phyloP scores from a whole-genome alignment of 1,140 invertebrate genomes.

The Eueides isabella region DNA sequence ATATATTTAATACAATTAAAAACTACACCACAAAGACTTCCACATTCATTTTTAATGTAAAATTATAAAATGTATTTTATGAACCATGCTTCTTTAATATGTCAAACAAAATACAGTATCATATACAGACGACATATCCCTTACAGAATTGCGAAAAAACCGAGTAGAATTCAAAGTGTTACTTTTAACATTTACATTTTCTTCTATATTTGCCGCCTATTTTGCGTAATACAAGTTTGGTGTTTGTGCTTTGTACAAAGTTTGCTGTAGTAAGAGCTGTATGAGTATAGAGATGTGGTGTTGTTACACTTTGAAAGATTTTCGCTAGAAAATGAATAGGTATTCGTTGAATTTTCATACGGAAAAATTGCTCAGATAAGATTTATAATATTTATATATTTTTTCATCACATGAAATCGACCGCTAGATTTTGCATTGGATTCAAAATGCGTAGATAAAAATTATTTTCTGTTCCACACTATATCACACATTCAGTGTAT shows the following conservation, averaged over 20 bases:
- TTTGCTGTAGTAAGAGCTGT: background rate
- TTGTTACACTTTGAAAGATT: background rate
- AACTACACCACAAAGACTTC: background rate
- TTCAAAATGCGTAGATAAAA: too few species aligned
- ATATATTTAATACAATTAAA: background rate
- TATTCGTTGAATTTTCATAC: background rate
- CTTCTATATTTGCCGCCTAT: background rate
- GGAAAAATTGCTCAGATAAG: too few species aligned
- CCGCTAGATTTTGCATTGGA: too few species aligned
- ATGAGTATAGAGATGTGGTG: background rate
- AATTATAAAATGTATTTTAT: background rate
- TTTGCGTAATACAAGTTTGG: background rate
- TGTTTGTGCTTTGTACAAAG: background rate
- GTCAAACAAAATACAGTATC: background rate
- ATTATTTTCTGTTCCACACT: too few species aligned
- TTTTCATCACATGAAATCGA: too few species aligned
- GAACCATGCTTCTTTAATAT: background rate
- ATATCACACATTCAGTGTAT: too few species aligned
- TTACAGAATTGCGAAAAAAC: background rate
- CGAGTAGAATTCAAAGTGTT: background rate
- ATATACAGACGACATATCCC: background rate
- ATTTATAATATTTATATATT: too few species aligned
- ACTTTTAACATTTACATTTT: slow-evolving; percentile 5
- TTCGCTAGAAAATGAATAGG: background rate
- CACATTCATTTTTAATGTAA: background rate